Evolutionary conservation across 2,113 vertebrate genomes (phyloP), one percentile per base, ranked within the genome.

Genomic region (Siphamia tubifer): DNA sequence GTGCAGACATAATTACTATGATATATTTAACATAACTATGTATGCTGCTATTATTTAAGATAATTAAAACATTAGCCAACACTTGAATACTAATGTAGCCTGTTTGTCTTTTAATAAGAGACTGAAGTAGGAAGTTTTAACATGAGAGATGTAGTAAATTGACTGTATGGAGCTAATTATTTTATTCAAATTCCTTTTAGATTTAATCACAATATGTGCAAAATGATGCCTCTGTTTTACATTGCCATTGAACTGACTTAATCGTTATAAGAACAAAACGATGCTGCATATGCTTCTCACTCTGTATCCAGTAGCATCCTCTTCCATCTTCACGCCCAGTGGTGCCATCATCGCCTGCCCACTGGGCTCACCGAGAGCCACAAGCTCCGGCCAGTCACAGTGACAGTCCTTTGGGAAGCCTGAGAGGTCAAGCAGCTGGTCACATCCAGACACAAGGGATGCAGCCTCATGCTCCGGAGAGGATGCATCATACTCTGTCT

Each of bases 371-470:
- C 93, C 88, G 57, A 97, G 93, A 74, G 94, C 93, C 5, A 87
- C 79, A 81, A 94, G 92, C 85, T 95, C 96, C 2, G 95, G 94
- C 96, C 96, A 98, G 47, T 97, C 94, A 39, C 96, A 95, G 83
- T 90, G 90, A 20, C 91, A 83, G 17, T 97, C 95, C 82, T 92
- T 95, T 39, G 93, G 80, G 83, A 97, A 94, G 21, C 92, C 92
- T 0, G 79, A 90, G 56, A 96, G 93, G 90, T 97, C 95, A 27
- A 95, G 93, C 62, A 95, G 93, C 66, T 95, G 92, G 40, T 97
- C 95, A 28, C 74, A 81, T 52, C 93, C 94, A 7, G 95, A 95
- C 32, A 93, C 95, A 63, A 95, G 91, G 19, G 79, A 64, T 6
- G 36, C 93, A 2, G 93, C 92, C 61, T 96, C 94, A 23, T 95